These are phyloP conservation scores for Iphiclides podalirius DNA, from an alignment of 2,888 invertebrate species.

Conservation along the genomic window DNA sequence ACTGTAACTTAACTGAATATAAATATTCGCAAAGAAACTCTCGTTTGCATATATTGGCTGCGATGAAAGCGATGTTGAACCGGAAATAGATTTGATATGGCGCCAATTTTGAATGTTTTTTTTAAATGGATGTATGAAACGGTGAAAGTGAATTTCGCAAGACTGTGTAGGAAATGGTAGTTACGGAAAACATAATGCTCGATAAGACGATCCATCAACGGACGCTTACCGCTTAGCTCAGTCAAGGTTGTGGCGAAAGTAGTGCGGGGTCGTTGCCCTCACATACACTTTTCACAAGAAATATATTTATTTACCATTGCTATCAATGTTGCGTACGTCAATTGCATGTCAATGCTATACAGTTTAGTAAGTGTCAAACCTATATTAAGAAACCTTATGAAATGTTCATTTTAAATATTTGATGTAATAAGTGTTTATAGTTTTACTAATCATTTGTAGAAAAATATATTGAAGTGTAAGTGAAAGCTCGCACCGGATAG, in stretches of 20 bases:
- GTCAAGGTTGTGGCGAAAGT: constrained; percentile 79
- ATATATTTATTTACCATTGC: background rate
- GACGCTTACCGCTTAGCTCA: constrained; percentile 39
- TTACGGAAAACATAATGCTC: constrained; percentile 41
- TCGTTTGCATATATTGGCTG: too few relatives aligned
- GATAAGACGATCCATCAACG: constrained; percentile 32
- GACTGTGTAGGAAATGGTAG: constrained; percentile 60
- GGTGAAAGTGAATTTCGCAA: constrained; percentile 74
- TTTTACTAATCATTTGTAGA: too few relatives aligned
- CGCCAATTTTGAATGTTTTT: constrained; percentile 25
- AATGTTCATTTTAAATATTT: too few relatives aligned
- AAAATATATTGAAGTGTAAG: too few relatives aligned
- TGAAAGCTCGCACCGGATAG: background rate
- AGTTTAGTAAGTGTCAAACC: too few relatives aligned
- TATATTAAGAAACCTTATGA: too few relatives aligned
- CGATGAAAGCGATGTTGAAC: too few relatives aligned
- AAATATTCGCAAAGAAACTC: too few relatives aligned
- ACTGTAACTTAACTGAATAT: too few relatives aligned
- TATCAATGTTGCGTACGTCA: constrained; percentile 6
- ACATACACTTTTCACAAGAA: constrained; percentile 19
- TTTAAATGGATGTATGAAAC: constrained; percentile 37
- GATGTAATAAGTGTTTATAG: too few relatives aligned
- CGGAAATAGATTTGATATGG: constrained; percentile 21
- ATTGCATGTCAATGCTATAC: constrained; percentile 9
- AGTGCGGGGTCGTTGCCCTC: constrained; percentile 55